phyloP scores from a whole-genome alignment of 2,797 vertebrate species.

The Mormyrops boulengeri region DNA sequence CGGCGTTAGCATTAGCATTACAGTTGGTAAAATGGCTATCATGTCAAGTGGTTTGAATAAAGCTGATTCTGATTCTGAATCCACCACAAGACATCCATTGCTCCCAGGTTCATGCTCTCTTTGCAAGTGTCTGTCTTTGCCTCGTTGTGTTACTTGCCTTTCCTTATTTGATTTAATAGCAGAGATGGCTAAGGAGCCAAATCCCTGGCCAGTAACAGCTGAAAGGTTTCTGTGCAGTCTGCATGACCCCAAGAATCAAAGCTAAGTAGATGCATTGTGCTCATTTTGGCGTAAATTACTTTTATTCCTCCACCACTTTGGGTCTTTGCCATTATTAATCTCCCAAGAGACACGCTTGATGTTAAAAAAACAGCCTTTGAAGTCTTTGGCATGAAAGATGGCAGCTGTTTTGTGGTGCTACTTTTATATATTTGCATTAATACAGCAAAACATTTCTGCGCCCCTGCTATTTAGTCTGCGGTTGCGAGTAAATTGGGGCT shows the following conservation, averaged over 20 bases:
- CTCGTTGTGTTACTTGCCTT: neutral
- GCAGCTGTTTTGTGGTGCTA: neutral
- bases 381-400: neutral
- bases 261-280: neutral
- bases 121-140: neutral
- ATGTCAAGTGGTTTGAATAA: neutral
- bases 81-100: neutral
- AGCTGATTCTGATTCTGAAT: neutral
- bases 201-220: neutral
- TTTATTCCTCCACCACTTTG: neutral
- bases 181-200: neutral
- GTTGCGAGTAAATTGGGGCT: neutral
- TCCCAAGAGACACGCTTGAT: neutral
- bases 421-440: neutral
- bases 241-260: neutral
- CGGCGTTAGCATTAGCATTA: neutral
- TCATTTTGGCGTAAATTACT: neutral
- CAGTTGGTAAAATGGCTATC: neutral
- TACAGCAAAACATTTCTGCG: neutral
- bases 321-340: slow-evolving; percentile 1
- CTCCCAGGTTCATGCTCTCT: neutral
- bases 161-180: neutral
- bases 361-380: neutral
- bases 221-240: neutral
- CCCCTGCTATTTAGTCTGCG: neutral